Conservation (phyloP, 1,140 invertebrate species). For the Alviniconcha marisindica region DNA sequence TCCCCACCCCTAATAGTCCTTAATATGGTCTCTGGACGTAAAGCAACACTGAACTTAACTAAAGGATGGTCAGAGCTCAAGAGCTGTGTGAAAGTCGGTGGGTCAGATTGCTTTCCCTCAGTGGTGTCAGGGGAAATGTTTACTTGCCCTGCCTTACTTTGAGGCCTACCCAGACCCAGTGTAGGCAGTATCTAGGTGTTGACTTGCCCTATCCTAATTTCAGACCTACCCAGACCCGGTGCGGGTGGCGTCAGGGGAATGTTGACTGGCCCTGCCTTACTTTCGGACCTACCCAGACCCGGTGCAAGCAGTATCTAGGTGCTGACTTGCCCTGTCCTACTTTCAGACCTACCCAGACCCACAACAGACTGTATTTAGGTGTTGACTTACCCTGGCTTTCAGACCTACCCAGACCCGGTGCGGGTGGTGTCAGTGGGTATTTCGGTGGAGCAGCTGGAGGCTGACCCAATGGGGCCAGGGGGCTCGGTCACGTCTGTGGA, state of each 20-base stretch:
- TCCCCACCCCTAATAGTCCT: no score
- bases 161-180: no score
- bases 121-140: no score
- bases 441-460: conserved; percentile 91
- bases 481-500: conserved; percentile 96
- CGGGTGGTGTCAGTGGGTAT: conserved; percentile 96
- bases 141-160: background rate
- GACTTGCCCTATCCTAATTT: no score
- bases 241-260: background rate
- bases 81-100: no score
- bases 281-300: conserved; percentile 86
- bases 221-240: background rate
- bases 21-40: no score
- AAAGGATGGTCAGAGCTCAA: no score
- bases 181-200: no score
- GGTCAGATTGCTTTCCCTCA: no score
- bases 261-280: background rate
- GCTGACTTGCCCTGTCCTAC: no score
- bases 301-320: no score
- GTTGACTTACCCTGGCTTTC: background rate
- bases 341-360: background rate
- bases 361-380: background rate
- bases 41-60: no score
- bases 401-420: conserved; percentile 98
- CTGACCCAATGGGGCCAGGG: conserved; percentile 87